Base-by-base conservation (phyloP, 2,113 vertebrate genomes). In the Callocephalon fimbriatum region DNA sequence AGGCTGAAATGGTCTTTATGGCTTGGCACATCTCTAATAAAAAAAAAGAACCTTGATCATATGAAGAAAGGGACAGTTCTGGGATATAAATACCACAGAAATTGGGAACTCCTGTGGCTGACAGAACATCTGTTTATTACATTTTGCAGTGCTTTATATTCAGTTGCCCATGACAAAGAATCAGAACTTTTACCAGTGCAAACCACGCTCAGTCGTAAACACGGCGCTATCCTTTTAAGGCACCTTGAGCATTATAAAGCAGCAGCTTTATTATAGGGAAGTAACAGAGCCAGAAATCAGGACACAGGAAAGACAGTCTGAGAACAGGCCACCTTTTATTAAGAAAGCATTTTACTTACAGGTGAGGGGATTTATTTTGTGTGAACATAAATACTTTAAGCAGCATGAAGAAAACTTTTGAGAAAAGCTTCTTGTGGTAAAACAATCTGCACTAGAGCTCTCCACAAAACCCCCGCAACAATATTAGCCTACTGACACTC, bases 111-210 rank as follows among this genome's bases (percentile, higher is more conserved):
- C 66, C 77, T 92, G 95, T 63, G 80, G 94, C 27, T 94, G 86
- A 54, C 67, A 72, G 88, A 91, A 96, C 97, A 97, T 96, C 97
- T 97, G 97, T 95, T 97, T 96, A 90, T 84, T 93, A 67, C 94
- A 90, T 98, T 97, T 91, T 92, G 83, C 56, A 87, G 48, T 65
- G 87, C 73, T 97, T 94, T 97, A 96, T 95, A 96, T 97, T 93
- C 77, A 86, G 94, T 92, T 91, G 77, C 42, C 77, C 40, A 44
- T 89, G 86, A 87, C 29, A 4, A 77, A 92, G 76, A 86, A 94
- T 58, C 71, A 54, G 45, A 70, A 76, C 38, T 90, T 93, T 58
- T 65, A 92, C 79, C 86, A 94, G 54, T 1, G 6, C 27, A 85
- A 94, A 89, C 37, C 1, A 0, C 5, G 32, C 45, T 74, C 70